Conservation (phyloP, 2,113 vertebrate genomes). For the Aramus guarauna region DNA sequence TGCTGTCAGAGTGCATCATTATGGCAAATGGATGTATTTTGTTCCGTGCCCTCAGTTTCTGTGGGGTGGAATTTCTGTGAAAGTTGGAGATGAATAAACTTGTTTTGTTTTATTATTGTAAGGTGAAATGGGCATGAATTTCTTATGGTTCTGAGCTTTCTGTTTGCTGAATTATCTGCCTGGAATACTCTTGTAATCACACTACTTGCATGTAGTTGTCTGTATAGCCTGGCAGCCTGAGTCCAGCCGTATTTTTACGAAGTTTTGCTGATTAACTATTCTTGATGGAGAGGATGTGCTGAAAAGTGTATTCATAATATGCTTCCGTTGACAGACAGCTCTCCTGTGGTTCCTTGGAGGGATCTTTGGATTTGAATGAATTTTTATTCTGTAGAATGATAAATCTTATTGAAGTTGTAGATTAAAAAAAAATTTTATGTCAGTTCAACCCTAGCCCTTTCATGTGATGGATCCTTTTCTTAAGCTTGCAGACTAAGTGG, state of each 20-base stretch:
- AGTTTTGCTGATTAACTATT: neutral
- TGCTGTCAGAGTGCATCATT: neutral
- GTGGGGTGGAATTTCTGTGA: neutral
- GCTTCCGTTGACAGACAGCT: neutral
- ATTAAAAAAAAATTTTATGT: neutral
- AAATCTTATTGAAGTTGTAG: neutral
- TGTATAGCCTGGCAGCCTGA: neutral
- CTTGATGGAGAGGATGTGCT: neutral
- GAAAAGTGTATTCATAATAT: neutral
- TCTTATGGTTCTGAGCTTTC: neutral
- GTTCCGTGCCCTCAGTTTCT: neutral
- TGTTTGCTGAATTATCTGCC: neutral
- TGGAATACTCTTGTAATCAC: neutral
- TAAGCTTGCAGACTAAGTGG: neutral
- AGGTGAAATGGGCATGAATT: neutral
- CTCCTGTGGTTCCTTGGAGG: neutral
- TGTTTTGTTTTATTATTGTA: neutral
- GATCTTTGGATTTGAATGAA: neutral
- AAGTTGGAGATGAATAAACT: neutral
- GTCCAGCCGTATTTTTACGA: neutral
- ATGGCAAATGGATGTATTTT: neutral
- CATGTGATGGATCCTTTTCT: neutral
- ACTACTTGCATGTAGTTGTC: neutral
- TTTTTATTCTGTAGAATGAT: neutral
- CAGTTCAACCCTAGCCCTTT: neutral